Evolutionary conservation across 2,113 vertebrate species (phyloP).

Genomic region (Phrynosoma platyrhinos): DNA sequence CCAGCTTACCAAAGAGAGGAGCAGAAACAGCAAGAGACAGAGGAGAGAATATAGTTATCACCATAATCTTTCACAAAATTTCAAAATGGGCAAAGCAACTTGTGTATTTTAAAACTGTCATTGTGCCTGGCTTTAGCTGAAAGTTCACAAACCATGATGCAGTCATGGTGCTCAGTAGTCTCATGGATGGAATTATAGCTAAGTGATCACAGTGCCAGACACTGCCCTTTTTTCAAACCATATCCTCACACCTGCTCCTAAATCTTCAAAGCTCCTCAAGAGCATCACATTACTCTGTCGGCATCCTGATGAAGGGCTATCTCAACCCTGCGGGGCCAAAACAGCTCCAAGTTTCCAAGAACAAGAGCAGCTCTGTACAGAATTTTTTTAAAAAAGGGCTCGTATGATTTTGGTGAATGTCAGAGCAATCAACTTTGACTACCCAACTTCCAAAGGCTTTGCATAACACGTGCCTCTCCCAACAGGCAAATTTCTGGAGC

Average conservation of each 20-base stretch:
- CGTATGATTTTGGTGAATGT: not conserved
- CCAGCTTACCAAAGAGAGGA: too few species aligned
- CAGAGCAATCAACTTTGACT: not conserved
- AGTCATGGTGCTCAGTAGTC: too few species aligned
- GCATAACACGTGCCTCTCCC: not conserved
- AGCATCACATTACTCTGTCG: not conserved
- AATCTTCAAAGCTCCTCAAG: not conserved
- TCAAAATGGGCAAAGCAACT: too few species aligned
- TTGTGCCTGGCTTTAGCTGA: too few species aligned
- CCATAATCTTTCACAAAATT: too few species aligned
- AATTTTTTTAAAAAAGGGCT: not conserved
- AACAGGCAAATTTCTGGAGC: not conserved
- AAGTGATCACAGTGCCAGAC: not conserved
- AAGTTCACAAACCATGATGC: too few species aligned
- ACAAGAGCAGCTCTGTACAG: not conserved
- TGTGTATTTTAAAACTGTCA: too few species aligned
- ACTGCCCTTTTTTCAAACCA: not conserved
- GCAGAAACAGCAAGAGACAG: too few species aligned
- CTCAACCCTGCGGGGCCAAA: not conserved
- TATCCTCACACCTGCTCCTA: not conserved
- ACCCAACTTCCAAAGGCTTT: not conserved
- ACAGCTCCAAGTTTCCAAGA: not conserved
- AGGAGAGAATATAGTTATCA: too few species aligned
- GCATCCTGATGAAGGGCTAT: not conserved
- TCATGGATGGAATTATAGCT: too few species aligned